These are phyloP conservation scores for Oreohelix idahoensis DNA, from an alignment of 1,140 invertebrate genomes.

Conservation along the genomic window DNA sequence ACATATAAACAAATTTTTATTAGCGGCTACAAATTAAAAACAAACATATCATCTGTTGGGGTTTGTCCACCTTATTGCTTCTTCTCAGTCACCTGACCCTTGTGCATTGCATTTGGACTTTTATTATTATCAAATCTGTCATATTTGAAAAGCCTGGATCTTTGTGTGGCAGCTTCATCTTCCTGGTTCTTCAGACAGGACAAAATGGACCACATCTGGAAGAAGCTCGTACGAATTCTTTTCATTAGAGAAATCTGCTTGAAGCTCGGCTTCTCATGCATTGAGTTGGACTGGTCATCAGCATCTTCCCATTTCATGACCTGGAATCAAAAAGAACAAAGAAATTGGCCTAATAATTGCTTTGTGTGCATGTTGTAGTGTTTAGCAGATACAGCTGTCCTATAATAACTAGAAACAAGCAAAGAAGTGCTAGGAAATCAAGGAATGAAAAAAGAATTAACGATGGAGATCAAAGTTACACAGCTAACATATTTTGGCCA, in stretches of 20 bases:
- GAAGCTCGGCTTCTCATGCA: neutral
- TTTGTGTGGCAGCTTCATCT: neutral
- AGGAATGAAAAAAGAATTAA: too few relatives aligned
- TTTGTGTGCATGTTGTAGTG: too few relatives aligned
- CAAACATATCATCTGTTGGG: too few relatives aligned
- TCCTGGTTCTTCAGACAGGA: neutral
- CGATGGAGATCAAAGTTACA: too few relatives aligned
- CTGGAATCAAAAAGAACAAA: neutral
- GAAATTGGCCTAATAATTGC: too few relatives aligned
- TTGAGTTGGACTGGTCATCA: neutral
- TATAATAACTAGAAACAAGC: too few relatives aligned
- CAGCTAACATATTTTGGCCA: too few relatives aligned
- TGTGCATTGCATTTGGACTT: neutral
- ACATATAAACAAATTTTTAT: too few relatives aligned
- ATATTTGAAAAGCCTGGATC: neutral
- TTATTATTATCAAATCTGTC: neutral
- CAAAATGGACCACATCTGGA: neutral
- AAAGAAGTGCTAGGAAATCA: too few relatives aligned
- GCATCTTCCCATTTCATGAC: slow-evolving; percentile 6
- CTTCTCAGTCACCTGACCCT: neutral
- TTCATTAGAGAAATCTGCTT: neutral
- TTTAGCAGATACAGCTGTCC: too few relatives aligned
- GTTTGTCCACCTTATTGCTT: too few relatives aligned
- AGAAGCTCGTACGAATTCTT: neutral
- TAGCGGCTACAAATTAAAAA: too few relatives aligned